Evolutionary conservation across 2,113 vertebrate genomes (phyloP).

Genomic region (Corydoras sp.): DNA sequence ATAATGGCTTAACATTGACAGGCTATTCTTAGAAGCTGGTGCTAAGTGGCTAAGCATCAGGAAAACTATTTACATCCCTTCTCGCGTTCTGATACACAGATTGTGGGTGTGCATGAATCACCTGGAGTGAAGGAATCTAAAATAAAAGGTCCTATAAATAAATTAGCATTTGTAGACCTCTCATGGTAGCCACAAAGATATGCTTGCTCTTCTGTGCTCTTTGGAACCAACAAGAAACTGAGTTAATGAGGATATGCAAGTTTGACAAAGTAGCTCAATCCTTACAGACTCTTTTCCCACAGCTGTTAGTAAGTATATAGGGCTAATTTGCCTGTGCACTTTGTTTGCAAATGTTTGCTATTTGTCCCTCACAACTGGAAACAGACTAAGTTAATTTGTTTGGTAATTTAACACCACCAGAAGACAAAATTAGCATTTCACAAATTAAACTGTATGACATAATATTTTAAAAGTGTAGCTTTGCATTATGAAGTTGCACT

Average conservation of each 20-base stretch:
- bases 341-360: slow-evolving; percentile 28
- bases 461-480: neutral
- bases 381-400: slow-evolving; percentile 37
- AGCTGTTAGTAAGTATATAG: slow-evolving; percentile 7
- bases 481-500: too few relatives aligned
- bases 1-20: slow-evolving; percentile 31
- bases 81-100: slow-evolving; percentile 21
- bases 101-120: slow-evolving; percentile 40
- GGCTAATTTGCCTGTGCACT: slow-evolving; percentile 26
- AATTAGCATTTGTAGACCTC: slow-evolving; percentile 35
- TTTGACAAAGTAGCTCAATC: slow-evolving; percentile 24
- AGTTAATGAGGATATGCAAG: slow-evolving; percentile 36
- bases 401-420: slow-evolving; percentile 20
- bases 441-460: slow-evolving; percentile 19
- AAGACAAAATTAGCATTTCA: slow-evolving; percentile 5
- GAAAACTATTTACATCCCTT: neutral
- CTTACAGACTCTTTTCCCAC: slow-evolving; percentile 17
- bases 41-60: slow-evolving; percentile 39
- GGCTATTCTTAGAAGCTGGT: slow-evolving; percentile 44
- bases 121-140: slow-evolving; percentile 31
- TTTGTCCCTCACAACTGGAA: slow-evolving; percentile 25
- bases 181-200: slow-evolving; percentile 40
- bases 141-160: slow-evolving; percentile 35
- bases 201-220: slow-evolving; percentile 32
- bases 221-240: slow-evolving; percentile 24